Percentiles rank a stretch among this genome's conserved stretches.
phyloP scores from a whole-genome alignment of 2,113 vertebrate species.

The Lepidothrix coronata region DNA sequence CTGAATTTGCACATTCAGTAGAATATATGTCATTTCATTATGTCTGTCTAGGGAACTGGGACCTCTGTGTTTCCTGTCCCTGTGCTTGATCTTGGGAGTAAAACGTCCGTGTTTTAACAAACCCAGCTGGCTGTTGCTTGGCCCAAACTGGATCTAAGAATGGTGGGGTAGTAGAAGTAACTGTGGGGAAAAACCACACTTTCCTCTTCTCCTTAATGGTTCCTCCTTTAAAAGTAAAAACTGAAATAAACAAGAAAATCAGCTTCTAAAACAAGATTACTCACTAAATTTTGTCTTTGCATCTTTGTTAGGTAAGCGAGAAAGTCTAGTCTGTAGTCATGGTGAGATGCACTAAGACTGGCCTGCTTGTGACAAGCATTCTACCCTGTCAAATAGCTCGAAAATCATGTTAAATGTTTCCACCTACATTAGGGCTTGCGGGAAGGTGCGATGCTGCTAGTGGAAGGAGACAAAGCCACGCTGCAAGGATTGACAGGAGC shows the following conservation, averaged over 20 bases:
- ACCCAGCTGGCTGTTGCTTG: neutral
- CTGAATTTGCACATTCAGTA: neutral
- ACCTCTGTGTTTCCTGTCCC: neutral
- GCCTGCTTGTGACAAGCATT: neutral
- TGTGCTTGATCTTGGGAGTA: neutral
- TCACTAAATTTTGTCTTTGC: neutral
- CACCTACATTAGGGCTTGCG: conserved; percentile 76
- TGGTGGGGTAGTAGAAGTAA: neutral
- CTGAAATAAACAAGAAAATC: neutral
- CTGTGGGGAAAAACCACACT: neutral
- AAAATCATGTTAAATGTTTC: neutral
- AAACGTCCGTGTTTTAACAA: neutral
- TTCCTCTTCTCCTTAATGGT: neutral
- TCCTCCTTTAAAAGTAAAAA: neutral
- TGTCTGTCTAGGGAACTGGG: neutral
- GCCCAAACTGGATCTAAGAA: neutral
- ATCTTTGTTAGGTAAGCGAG: neutral
- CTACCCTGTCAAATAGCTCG: neutral
- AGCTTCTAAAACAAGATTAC: neutral
- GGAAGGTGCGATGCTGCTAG: conserved; percentile 84
- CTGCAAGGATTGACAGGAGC: conserved; percentile 82
- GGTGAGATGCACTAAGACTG: neutral
- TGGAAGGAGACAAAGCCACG: conserved; percentile 82
- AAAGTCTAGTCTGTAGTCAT: neutral
- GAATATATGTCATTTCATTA: neutral